Percentiles rank a stretch among this genome's conserved stretches.
These are phyloP conservation scores for Neria commutata DNA, from an alignment of 2,888 invertebrate species.

Conservation along the genomic window DNA sequence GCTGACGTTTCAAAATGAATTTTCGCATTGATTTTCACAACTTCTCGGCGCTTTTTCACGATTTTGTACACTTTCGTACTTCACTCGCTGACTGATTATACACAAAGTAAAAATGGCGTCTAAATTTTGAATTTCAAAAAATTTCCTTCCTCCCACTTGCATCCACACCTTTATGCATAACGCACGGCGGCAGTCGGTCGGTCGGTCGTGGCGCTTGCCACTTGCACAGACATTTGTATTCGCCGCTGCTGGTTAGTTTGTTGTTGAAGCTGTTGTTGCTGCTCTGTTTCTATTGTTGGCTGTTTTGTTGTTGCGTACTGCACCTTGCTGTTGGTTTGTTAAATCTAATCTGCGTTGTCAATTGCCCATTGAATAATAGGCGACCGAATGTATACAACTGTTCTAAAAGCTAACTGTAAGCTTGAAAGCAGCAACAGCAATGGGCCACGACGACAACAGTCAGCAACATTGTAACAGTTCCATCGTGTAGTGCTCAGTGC, in stretches of 20 bases:
- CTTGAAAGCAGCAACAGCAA: no score
- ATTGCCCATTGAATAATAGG: neutral
- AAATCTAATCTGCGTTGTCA: no score
- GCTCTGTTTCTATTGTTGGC: no score
- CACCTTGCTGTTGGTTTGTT: neutral
- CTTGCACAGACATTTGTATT: neutral
- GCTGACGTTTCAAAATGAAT: no score
- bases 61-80: no score
- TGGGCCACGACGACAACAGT: neutral
- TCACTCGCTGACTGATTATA: no score
- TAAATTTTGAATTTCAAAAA: neutral
- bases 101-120: no score
- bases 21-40: no score
- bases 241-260: neutral
- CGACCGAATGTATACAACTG: neutral
- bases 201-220: neutral
- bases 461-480: neutral
- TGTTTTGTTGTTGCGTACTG: neutral
- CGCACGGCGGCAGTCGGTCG: neutral
- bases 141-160: no score
- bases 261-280: neutral
- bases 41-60: no score
- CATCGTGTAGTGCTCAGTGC: neutral
- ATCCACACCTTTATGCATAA: no score
- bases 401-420: no score